phyloP scores from a whole-genome alignment of 2,113 vertebrate genomes.

The Sarotherodon lohbergeri region DNA sequence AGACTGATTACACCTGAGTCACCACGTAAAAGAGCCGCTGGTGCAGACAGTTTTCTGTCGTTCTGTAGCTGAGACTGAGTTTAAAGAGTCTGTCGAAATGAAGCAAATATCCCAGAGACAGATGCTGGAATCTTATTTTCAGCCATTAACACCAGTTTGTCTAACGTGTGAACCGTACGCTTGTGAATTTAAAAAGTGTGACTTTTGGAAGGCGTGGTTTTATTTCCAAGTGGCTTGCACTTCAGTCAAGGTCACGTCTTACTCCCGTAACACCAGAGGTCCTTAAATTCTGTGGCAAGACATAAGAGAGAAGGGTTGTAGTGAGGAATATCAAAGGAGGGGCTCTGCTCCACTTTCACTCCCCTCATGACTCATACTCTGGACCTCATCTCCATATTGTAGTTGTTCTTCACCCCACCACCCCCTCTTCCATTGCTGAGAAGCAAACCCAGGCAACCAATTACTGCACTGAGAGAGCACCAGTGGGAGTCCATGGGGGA shows the following conservation, averaged over 20 bases:
- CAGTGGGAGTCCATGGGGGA: neutral
- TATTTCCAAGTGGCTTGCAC: neutral
- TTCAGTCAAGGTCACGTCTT: neutral
- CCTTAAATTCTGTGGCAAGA: neutral
- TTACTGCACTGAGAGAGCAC: neutral
- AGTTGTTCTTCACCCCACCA: neutral
- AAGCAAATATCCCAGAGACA: neutral
- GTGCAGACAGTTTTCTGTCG: neutral
- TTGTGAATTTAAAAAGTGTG: neutral
- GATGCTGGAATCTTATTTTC: neutral
- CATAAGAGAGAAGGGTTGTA: neutral
- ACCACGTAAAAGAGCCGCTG: neutral
- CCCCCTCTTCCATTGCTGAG: neutral
- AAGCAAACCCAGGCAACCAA: constrained; percentile 17
- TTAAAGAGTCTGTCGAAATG: neutral
- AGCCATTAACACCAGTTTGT: neutral
- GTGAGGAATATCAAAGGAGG: neutral
- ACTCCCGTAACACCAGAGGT: neutral
- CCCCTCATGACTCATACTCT: constrained; percentile 40
- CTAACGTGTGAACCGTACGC: neutral
- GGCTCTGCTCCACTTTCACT: neutral
- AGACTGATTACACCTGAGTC: neutral
- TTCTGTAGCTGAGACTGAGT: neutral
- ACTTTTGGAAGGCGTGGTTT: neutral
- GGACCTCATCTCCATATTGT: constrained; percentile 11